phyloP scores from a whole-genome alignment of 53 echinoderm and acorn worm species.

The Echinarachnius parma region DNA sequence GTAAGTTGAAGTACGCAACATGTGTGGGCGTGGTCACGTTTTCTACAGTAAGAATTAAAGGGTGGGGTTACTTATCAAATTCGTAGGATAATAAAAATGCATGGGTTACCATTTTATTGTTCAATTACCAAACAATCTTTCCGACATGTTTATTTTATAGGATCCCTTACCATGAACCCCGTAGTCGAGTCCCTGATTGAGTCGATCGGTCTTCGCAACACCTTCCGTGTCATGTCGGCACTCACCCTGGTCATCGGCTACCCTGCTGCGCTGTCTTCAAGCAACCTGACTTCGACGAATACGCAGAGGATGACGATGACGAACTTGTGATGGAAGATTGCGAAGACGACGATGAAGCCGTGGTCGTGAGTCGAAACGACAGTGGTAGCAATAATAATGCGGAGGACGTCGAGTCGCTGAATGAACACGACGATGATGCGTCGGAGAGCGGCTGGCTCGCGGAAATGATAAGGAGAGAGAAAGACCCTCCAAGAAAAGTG shows the following conservation, averaged over 20 bases:
- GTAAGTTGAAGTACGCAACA: no score
- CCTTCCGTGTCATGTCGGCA: slow-evolving; percentile 68
- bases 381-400: no score
- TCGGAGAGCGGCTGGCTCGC: slow-evolving; percentile 49
- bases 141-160: no score
- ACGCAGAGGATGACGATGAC: slow-evolving; percentile 52
- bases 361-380: slow-evolving; percentile 4
- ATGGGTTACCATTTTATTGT: no score
- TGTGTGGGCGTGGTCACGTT: no score
- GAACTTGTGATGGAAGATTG: slow-evolving; percentile 5
- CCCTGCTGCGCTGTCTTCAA: slow-evolving; percentile 78
- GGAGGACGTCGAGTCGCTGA: slow-evolving; percentile 4
- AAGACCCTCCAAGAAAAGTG: slow-evolving; percentile 26
- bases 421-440: slow-evolving; percentile 13
- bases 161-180: slow-evolving; percentile 93
- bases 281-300: slow-evolving; percentile 60
- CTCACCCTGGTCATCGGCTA: slow-evolving; percentile 75
- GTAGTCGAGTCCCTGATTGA: slow-evolving; percentile 68
- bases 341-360: slow-evolving; percentile 16
- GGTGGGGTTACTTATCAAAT: no score
- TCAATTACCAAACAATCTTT: no score
- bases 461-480: slow-evolving; percentile 61
- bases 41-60: no score
- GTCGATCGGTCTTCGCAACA: slow-evolving; percentile 65
- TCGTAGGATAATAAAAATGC: no score